These are phyloP conservation scores for Psittacula echo DNA, from an alignment of 2,797 vertebrate species.

Conservation along the genomic window DNA sequence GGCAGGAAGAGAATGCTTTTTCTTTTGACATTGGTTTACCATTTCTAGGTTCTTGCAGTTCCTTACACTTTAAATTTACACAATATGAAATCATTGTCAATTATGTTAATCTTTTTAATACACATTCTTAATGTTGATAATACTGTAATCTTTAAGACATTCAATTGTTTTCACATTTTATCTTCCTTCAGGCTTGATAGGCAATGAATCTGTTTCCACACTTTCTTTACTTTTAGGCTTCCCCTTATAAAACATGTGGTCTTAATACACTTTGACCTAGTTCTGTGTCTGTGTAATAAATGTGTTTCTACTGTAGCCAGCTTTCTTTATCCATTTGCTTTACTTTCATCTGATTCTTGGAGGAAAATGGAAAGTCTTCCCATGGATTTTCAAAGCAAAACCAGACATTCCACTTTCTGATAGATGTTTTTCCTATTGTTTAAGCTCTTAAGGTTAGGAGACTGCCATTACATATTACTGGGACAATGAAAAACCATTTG, in stretches of 20 bases:
- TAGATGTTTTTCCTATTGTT: background rate
- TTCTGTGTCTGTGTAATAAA: background rate
- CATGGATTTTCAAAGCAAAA: background rate
- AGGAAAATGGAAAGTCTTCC: background rate
- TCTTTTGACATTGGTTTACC: background rate
- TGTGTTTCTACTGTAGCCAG: background rate
- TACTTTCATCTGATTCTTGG: background rate
- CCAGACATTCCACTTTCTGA: background rate
- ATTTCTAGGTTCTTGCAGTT: background rate
- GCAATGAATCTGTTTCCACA: background rate
- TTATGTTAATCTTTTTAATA: conserved; percentile 28
- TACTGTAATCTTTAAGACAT: background rate
- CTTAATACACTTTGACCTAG: conserved; percentile 8
- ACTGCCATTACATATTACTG: background rate
- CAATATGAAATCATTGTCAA: background rate
- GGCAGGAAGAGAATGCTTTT: background rate
- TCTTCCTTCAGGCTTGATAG: background rate
- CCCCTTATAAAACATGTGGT: background rate
- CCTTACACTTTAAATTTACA: background rate
- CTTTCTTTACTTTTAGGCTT: background rate
- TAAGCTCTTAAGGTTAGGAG: background rate
- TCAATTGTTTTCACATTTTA: conserved; percentile 36
- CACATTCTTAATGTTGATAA: background rate
- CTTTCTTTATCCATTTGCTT: background rate
- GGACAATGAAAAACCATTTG: background rate